phyloP scores from a whole-genome alignment of 2,888 invertebrate genomes.

The Drosophila infuscata region DNA sequence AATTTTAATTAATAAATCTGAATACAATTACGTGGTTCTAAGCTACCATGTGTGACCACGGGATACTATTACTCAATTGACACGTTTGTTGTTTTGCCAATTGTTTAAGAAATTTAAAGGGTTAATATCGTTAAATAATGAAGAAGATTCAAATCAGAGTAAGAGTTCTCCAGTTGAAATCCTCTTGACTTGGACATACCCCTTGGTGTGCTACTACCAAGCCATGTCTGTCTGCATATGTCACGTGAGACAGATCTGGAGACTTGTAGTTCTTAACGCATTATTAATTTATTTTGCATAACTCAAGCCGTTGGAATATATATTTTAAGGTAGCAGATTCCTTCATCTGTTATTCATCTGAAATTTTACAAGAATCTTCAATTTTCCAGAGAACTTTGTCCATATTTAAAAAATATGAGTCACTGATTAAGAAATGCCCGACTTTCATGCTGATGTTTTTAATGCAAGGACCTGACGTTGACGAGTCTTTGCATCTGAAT shows the following conservation, averaged over 20 bases:
- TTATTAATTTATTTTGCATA: neutral
- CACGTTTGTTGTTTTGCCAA: conserved; percentile 53
- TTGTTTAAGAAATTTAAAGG: conserved; percentile 6
- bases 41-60: conserved; percentile 38
- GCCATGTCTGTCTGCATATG: neutral
- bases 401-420: conserved; percentile 48
- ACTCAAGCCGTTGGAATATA: neutral
- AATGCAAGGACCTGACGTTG: neutral
- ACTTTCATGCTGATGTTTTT: conserved; percentile 13
- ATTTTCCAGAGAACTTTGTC: neutral
- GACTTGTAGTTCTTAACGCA: neutral
- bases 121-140: neutral
- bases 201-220: too few relatives aligned
- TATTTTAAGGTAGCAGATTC: neutral
- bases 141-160: neutral
- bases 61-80: conserved; percentile 52
- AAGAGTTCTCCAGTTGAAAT: neutral
- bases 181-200: neutral
- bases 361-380: neutral
- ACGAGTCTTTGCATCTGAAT: conserved; percentile 12
- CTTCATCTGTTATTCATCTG: neutral
- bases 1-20: conserved; percentile 16
- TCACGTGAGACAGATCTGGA: neutral
- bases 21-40: conserved; percentile 44
- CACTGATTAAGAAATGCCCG: conserved; percentile 44